Base-by-base conservation (phyloP, 2,888 invertebrate genomes). In the Tachina fera region DNA sequence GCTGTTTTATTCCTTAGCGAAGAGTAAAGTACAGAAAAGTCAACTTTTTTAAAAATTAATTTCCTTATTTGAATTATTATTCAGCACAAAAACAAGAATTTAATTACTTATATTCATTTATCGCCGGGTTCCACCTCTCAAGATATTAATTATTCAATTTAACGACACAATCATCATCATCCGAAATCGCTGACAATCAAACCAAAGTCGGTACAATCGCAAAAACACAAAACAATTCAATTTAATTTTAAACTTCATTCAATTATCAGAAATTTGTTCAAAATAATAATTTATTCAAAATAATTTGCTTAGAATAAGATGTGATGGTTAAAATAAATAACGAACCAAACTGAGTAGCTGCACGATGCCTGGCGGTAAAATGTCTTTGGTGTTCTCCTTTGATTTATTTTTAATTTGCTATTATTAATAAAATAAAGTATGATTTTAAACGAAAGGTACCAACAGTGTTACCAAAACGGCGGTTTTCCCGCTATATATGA, bases 171-270 rank as follows among this genome's bases (percentile, higher is more conserved):
- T 31, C 31, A 74, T 49, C 19, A 61, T 60, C 76, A 67, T 13
- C 16, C 43, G 45, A 45, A 65, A 65, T 60, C 31, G 67, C 56
- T 19, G 16, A 31, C 39, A 47, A 76, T 67, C 67, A 67, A 67
- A 67, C 22, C 3, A 43, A 51, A 49, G 39, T 51, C 51, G 11
- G 1, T 14, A 61, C 2, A 39, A 49, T 19, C 14, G 31, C n/a
- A 16, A 60, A 56, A 63, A 76, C 19, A 53, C 60, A 53, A 63
- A 45, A 45, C 31, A 65, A 71, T 65, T 71, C 47, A 79, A 45
- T 71, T 67, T 47, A 58, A 47, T 19, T 43, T 63, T 19, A 51
- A 60, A 60, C 70, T 19, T 68, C 22, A 68, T 49, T 53, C 19
- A 70, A 60, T 61, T 16, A 67, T 16, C 31, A 70, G 47, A 49